A percentile compares a stretch with the other conserved stretches of the same genome.
Evolutionary conservation across 2,113 vertebrate genomes (phyloP).

Genomic region (Chauna torquata): DNA sequence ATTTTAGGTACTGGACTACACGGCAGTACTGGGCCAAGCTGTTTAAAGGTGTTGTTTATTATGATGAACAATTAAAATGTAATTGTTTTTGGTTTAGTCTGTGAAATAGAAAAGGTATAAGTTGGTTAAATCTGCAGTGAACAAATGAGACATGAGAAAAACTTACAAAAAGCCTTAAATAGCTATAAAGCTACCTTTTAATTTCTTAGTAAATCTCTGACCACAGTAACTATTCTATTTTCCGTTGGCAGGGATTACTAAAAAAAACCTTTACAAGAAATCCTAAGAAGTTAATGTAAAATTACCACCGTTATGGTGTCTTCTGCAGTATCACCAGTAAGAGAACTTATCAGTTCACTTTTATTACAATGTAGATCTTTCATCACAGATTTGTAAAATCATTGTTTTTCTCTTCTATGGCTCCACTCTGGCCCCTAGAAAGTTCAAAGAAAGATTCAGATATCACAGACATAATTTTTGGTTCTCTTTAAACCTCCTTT

Average conservation of each 20-base stretch:
- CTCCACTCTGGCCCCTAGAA: background rate
- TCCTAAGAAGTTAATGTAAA: background rate
- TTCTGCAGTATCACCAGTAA: background rate
- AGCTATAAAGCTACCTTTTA: background rate
- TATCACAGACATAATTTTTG: background rate
- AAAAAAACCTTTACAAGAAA: background rate
- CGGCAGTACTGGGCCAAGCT: rapidly evolving
- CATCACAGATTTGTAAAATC: background rate
- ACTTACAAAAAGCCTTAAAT: background rate
- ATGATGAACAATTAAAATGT: background rate
- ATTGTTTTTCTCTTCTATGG: background rate
- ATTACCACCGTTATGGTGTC: background rate
- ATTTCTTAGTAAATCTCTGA: background rate
- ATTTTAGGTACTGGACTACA: background rate
- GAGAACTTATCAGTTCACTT: background rate
- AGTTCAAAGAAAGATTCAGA: background rate
- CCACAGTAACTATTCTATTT: background rate
- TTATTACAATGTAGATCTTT: background rate
- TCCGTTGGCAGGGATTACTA: background rate
- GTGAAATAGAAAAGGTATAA: background rate
- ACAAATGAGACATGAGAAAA: background rate
- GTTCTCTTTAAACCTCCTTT: background rate
- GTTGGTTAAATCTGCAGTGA: background rate
- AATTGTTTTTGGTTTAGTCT: background rate
- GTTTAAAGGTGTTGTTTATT: background rate